Percentiles rank a stretch among this genome's conserved stretches.
phyloP scores from a whole-genome alignment of 2,888 invertebrate genomes.

The Drosophila peninsularis region DNA sequence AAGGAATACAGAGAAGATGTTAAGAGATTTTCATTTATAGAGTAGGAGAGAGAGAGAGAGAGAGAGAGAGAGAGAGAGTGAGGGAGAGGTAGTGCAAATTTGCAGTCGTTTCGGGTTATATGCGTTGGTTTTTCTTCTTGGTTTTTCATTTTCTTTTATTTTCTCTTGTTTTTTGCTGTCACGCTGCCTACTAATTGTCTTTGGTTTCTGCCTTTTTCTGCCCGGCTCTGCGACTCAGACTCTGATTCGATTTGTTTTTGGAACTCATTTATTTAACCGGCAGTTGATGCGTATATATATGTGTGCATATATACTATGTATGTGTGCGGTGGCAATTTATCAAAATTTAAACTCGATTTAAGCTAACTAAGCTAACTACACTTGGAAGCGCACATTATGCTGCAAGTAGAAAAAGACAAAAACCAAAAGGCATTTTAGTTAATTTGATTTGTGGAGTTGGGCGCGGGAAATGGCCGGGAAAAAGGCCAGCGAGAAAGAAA shows the following conservation, averaged over 20 bases:
- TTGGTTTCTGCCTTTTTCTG: slow-evolving; percentile 74
- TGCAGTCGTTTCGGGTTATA: slow-evolving; percentile 65
- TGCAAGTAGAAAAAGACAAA: slow-evolving; percentile 82
- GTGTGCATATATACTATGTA: slow-evolving; percentile 23
- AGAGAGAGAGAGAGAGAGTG: slow-evolving; percentile 17
- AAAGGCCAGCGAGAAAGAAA: slow-evolving; percentile 9
- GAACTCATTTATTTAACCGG: slow-evolving; percentile 56
- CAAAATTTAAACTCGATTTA: slow-evolving; percentile 76
- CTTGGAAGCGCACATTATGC: slow-evolving; percentile 82
- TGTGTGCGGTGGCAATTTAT: slow-evolving; percentile 63
- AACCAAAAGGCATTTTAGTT: slow-evolving; percentile 81
- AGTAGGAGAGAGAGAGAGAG: slow-evolving; percentile 8
- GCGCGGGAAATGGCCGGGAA: slow-evolving; percentile 33
- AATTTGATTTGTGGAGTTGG: slow-evolving; percentile 72
- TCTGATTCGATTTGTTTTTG: slow-evolving; percentile 14
- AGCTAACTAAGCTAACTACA: slow-evolving; percentile 66
- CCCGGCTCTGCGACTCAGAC: slow-evolving; percentile 25
- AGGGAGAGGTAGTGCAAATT: slow-evolving; percentile 16
- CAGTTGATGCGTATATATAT: slow-evolving; percentile 18
- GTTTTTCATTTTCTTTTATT: background rate
- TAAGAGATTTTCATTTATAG: slow-evolving; percentile 22
- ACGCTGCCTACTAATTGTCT: slow-evolving; percentile 77
- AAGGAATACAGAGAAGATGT: slow-evolving; percentile 23
- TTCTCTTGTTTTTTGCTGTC: slow-evolving; percentile 33
- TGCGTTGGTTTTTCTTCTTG: slow-evolving; percentile 16